Evolutionary conservation across 2,113 vertebrate genomes (phyloP).

Genomic region (Varanus komodoensis): DNA sequence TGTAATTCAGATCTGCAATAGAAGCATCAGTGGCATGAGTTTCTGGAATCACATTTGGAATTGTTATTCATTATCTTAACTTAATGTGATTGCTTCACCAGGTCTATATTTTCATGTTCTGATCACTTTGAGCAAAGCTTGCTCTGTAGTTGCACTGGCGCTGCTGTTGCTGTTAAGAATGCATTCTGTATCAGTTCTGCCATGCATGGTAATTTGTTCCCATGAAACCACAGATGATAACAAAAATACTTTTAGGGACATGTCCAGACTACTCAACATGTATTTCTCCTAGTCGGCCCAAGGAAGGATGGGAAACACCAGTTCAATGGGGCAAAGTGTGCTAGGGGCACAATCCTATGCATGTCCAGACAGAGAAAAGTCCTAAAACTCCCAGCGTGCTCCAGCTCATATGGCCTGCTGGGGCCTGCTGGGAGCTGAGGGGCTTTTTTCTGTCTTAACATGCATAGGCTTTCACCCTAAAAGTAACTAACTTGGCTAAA

Average conservation of each 20-base stretch:
- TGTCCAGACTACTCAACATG: not conserved
- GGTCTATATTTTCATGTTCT: not conserved
- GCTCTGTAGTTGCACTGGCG: conserved; percentile 30
- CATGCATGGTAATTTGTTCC: not conserved
- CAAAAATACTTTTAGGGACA: not conserved
- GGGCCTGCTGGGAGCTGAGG: too few species aligned
- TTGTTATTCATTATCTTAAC: not conserved
- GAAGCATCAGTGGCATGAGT: not conserved
- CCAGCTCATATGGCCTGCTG: too few species aligned
- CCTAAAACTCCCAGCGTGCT: too few species aligned
- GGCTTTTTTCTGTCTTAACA: too few species aligned
- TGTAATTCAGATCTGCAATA: not conserved
- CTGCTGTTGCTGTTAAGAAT: not conserved
- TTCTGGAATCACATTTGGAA: conserved; percentile 11
- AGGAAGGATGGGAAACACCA: not conserved
- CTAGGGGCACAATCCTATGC: too few species aligned
- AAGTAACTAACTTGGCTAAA: not conserved
- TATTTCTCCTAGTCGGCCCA: not conserved
- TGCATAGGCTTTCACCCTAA: not conserved
- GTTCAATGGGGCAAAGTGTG: not conserved
- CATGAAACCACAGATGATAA: not conserved
- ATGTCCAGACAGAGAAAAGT: too few species aligned
- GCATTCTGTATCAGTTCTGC: not conserved
- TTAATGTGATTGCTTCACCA: not conserved
- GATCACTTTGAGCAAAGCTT: not conserved